Conservation (phyloP, 37 sponge, comb jelly and placozoan genomes). For the Halisarca cf. caerulea region DNA sequence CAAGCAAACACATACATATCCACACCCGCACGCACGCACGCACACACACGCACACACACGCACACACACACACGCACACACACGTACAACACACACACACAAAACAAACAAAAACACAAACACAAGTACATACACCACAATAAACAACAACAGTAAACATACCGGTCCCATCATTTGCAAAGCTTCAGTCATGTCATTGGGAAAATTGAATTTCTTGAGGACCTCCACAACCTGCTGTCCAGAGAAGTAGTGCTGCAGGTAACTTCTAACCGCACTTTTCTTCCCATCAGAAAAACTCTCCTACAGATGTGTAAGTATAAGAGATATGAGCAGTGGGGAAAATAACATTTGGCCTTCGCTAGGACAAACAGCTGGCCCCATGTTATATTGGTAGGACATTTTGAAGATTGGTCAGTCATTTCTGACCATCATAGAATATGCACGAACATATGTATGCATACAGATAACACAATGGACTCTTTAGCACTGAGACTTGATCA, state of each 20-base stretch:
- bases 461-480: too few species aligned
- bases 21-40: too few species aligned
- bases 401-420: too few species aligned
- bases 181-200: not conserved
- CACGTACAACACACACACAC: not conserved
- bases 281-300: conserved; percentile 15
- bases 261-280: not conserved
- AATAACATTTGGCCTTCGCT: too few species aligned
- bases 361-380: too few species aligned
- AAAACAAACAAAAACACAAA: not conserved
- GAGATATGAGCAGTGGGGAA: too few species aligned
- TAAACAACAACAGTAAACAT: not conserved
- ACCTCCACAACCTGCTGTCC: not conserved
- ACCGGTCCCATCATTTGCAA: conserved; percentile 2
- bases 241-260: conserved; percentile 4
- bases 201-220: conserved; percentile 2
- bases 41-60: conserved; percentile 1
- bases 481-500: too few species aligned
- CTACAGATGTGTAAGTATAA: too few species aligned
- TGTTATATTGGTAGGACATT: too few species aligned
- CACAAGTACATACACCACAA: not conserved
- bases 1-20: not conserved
- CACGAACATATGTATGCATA: too few species aligned
- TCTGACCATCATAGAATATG: too few species aligned
- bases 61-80: conserved; percentile 27